Percentiles rank a stretch among this genome's conserved stretches.
Conservation (phyloP, 2,113 vertebrate species). For the Regulus satrapa region DNA sequence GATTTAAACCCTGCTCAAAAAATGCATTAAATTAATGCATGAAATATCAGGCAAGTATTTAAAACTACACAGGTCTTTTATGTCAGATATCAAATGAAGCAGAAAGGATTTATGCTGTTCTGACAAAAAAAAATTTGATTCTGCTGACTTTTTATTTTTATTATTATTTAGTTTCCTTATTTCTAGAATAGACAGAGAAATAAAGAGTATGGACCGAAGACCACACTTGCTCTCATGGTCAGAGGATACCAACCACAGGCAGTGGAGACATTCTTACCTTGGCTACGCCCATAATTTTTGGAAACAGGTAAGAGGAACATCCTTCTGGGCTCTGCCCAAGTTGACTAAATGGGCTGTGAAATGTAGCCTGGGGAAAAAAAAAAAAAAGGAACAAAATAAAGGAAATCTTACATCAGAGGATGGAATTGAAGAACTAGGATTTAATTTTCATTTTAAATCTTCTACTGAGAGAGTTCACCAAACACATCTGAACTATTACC, state of each 20-base stretch:
- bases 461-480: neutral
- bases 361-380: conserved; percentile 73
- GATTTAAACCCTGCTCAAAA: neutral
- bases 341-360: conserved; percentile 81
- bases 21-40: neutral
- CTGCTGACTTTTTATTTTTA: neutral
- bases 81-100: neutral
- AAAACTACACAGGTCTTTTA: neutral
- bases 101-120: neutral
- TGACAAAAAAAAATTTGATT: neutral
- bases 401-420: neutral
- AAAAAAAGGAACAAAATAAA: neutral
- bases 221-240: neutral
- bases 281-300: conserved; percentile 82
- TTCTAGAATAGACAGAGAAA: neutral
- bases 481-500: neutral
- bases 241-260: neutral
- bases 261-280: conserved; percentile 72
- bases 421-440: neutral
- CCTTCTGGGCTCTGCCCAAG: conserved; percentile 83
- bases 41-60: neutral
- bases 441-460: neutral
- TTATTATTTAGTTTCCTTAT: neutral
- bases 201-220: neutral
- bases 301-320: conserved; percentile 85